Evolutionary conservation across 2,888 invertebrate genomes (phyloP).

Genomic region (Noctua janthina): DNA sequence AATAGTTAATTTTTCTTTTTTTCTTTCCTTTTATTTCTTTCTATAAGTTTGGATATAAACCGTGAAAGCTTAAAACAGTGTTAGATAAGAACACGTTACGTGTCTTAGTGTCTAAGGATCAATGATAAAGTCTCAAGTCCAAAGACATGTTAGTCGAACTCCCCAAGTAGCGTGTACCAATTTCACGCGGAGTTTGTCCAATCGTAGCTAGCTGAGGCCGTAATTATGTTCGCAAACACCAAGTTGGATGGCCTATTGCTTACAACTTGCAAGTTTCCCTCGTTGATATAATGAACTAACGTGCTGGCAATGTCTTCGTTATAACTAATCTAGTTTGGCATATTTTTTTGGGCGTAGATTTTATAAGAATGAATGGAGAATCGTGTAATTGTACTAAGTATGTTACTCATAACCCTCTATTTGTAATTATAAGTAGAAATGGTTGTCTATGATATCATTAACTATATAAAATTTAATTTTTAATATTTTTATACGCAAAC

Average conservation of each 20-base stretch:
- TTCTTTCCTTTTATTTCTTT: too few relatives aligned
- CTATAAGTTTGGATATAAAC: too few relatives aligned
- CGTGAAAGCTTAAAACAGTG: too few relatives aligned
- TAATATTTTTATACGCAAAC: too few relatives aligned
- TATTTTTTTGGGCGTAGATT: not conserved
- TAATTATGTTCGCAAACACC: slow-evolving; percentile 83
- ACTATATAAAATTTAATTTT: too few relatives aligned
- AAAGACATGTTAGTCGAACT: slow-evolving; percentile 34
- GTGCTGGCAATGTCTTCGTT: slow-evolving; percentile 21
- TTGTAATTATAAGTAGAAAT: too few relatives aligned
- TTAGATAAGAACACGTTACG: not conserved
- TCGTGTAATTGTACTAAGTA: too few relatives aligned
- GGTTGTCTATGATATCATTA: too few relatives aligned
- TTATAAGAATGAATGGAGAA: not conserved
- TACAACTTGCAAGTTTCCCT: slow-evolving; percentile 65
- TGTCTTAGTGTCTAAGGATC: not conserved
- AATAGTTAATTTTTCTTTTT: too few relatives aligned
- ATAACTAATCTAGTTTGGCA: slow-evolving; percentile 7
- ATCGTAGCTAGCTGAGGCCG: slow-evolving; percentile 75
- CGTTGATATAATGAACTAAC: slow-evolving; percentile 70
- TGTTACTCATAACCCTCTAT: too few relatives aligned
- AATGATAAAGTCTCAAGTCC: slow-evolving; percentile 23
- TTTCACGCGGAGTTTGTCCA: slow-evolving; percentile 79
- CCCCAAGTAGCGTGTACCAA: slow-evolving; percentile 78
- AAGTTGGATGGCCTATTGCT: slow-evolving; percentile 68